Percentiles rank a stretch among this genome's conserved stretches.
Conservation (phyloP, 2,888 invertebrate species). For the Xestia c-nigrum region DNA sequence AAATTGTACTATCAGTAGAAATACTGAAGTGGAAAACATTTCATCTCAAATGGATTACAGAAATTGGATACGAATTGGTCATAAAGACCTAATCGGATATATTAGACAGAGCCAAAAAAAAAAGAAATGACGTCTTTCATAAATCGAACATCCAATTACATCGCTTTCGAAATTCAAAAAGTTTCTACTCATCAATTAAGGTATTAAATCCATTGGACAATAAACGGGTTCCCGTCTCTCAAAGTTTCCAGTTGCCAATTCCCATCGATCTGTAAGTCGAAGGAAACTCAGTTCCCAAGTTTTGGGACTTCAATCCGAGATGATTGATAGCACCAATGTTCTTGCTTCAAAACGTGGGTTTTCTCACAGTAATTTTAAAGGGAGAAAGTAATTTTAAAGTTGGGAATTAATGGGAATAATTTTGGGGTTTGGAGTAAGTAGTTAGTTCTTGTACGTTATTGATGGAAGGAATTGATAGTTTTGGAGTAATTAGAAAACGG, state of each 20-base stretch:
- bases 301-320: slow-evolving; percentile 57
- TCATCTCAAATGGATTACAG: neutral
- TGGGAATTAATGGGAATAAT: slow-evolving; percentile 58
- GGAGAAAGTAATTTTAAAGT: slow-evolving; percentile 60
- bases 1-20: neutral
- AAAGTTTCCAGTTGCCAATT: slow-evolving; percentile 61
- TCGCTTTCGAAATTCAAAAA: slow-evolving; percentile 34
- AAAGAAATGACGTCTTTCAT: neutral
- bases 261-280: slow-evolving; percentile 58
- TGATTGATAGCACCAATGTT: slow-evolving; percentile 67
- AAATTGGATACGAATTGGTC: neutral
- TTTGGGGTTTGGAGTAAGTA: slow-evolving; percentile 15
- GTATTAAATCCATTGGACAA: slow-evolving; percentile 61
- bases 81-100: neutral
- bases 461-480: slow-evolving; percentile 34
- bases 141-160: slow-evolving; percentile 21
- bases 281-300: slow-evolving; percentile 56
- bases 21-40: neutral
- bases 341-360: slow-evolving; percentile 39
- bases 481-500: neutral
- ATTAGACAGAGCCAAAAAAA: neutral
- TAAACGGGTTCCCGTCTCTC: slow-evolving; percentile 54
- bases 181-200: slow-evolving; percentile 62
- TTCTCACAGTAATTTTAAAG: slow-evolving; percentile 38
- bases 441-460: slow-evolving; percentile 18